phyloP scores from a whole-genome alignment of 2,888 invertebrate genomes.

The Eupeodes luniger region DNA sequence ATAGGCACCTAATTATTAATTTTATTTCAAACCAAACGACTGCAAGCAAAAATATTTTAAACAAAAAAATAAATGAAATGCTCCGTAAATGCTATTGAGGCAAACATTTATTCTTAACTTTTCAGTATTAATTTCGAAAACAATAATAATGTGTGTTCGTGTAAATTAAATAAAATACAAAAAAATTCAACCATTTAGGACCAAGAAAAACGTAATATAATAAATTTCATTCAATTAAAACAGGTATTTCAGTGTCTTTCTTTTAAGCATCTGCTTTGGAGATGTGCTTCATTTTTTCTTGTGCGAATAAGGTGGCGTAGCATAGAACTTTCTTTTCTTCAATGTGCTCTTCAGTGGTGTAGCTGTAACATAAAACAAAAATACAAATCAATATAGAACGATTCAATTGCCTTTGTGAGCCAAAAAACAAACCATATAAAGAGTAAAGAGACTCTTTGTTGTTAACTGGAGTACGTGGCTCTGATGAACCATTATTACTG shows the following conservation, averaged over 20 bases:
- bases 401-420: not conserved
- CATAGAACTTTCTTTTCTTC: conserved; percentile 83
- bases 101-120: conserved; percentile 52
- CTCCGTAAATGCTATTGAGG: not conserved
- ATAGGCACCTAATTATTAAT: no score
- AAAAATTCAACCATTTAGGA: conserved; percentile 51
- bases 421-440: conserved; percentile 79
- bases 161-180: conserved; percentile 57
- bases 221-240: conserved; percentile 40
- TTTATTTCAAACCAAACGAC: no score
- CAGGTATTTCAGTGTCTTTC: conserved; percentile 50
- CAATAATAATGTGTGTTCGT: not conserved
- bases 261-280: not conserved
- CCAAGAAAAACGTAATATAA: conserved; percentile 48
- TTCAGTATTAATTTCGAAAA: conserved; percentile 18
- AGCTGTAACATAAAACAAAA: conserved; percentile 78
- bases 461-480: conserved; percentile 75
- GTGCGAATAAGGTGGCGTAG: conserved; percentile 80
- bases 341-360: conserved; percentile 82
- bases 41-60: no score
- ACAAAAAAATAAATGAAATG: not conserved
- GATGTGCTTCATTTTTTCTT: conserved; percentile 77
- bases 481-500: conserved; percentile 46
- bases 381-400: conserved; percentile 20
- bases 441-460: conserved; percentile 79